These are phyloP conservation scores for Ictalurus punctatus DNA, from an alignment of 2,113 vertebrate species.

Conservation along the genomic window DNA sequence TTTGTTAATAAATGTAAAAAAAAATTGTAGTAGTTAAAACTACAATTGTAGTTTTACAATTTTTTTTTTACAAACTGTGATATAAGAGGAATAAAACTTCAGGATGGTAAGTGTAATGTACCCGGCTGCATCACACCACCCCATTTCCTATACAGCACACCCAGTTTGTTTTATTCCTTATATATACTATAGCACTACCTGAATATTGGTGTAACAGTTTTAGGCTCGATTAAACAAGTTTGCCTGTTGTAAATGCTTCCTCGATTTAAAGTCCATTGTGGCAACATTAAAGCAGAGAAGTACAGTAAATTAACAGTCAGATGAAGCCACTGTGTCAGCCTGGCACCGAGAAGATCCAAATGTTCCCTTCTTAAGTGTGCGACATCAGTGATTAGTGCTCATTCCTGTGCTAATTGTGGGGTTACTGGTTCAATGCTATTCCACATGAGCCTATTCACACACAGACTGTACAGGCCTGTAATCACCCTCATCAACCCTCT, in stretches of 20 bases:
- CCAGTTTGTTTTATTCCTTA: neutral
- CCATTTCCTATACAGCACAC: neutral
- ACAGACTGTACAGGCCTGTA: neutral
- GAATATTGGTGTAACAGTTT: neutral
- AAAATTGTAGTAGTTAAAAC: neutral
- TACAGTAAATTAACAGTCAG: neutral
- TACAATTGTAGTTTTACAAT: too few relatives aligned
- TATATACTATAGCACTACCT: too few relatives aligned
- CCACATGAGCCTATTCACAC: neutral
- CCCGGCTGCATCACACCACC: neutral
- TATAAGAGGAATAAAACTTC: neutral
- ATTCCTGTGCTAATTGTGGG: slow-evolving; percentile 11
- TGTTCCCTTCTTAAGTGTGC: neutral
- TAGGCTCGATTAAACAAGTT: neutral
- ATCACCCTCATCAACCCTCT: neutral
- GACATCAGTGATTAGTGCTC: slow-evolving; percentile 11
- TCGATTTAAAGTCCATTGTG: neutral
- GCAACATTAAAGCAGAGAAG: neutral
- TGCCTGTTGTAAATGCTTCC: neutral
- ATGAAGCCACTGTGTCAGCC: slow-evolving; percentile 2
- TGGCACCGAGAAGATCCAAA: neutral
- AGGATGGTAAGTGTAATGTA: neutral
- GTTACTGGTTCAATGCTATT: slow-evolving; percentile 4
- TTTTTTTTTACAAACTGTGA: neutral
- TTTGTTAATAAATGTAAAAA: neutral